These are phyloP conservation scores for Grapholita molesta DNA, from an alignment of 1,140 invertebrate genomes.

Conservation along the genomic window DNA sequence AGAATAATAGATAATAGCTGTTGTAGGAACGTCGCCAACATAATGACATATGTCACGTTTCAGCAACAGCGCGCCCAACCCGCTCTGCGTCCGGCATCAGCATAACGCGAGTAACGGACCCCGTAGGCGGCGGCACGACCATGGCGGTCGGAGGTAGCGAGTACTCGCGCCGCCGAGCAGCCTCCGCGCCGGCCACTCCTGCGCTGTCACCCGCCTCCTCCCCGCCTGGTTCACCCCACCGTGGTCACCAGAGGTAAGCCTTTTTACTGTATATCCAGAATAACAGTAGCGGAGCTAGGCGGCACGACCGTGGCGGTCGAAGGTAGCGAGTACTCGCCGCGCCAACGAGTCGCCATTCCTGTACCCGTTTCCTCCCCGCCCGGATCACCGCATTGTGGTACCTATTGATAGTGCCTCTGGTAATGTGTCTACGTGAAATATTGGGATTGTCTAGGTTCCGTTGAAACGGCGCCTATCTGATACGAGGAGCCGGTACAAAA, in stretches of 20 bases:
- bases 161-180: slow-evolving; percentile 62
- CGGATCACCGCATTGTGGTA: slow-evolving; percentile 59
- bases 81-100: slow-evolving; percentile 84
- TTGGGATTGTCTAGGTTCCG: no score
- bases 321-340: slow-evolving; percentile 31
- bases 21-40: no score
- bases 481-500: no score
- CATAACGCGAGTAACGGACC: slow-evolving; percentile 78
- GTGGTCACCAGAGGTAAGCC: slow-evolving; percentile 51
- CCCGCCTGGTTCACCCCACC: slow-evolving; percentile 65
- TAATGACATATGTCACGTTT: neutral
- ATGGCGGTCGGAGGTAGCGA: slow-evolving; percentile 72
- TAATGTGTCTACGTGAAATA: no score
- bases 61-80: slow-evolving; percentile 77
- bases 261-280: neutral
- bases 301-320: no score
- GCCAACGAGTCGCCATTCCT: slow-evolving; percentile 66
- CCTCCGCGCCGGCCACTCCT: slow-evolving; percentile 69
- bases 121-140: slow-evolving; percentile 75
- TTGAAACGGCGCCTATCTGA: no score
- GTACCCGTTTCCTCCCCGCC: slow-evolving; percentile 66
- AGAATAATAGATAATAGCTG: no score
- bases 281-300: neutral
- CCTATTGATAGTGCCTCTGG: no score
- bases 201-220: slow-evolving; percentile 64